These are phyloP conservation scores for Himantopus leucocephalus DNA, from an alignment of 2,113 vertebrate species.

Conservation along the genomic window DNA sequence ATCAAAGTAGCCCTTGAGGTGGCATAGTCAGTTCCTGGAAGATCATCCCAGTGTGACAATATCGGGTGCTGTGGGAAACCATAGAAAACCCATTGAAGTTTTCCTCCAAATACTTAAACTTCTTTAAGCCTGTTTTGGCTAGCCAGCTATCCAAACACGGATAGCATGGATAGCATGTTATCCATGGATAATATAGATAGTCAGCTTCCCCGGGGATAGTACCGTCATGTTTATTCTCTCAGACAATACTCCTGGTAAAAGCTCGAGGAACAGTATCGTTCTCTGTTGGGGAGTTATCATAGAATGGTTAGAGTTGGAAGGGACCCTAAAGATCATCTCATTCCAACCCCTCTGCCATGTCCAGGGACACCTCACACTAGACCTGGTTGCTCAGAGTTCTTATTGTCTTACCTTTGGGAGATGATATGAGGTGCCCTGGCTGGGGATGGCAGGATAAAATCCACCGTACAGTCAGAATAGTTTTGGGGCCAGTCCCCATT, in stretches of 20 bases:
- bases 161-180: too few species aligned
- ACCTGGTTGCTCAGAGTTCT: not conserved
- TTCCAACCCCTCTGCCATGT: not conserved
- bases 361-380: not conserved
- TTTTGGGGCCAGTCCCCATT: not conserved
- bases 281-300: not conserved
- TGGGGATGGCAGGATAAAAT: not conserved
- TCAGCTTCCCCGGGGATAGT: not conserved
- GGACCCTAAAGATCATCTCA: not conserved
- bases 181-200: too few species aligned
- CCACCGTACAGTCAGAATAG: not conserved
- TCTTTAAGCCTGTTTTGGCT: not conserved
- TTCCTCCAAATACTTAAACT: not conserved
- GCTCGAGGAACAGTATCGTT: not conserved
- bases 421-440: not conserved
- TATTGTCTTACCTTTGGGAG: not conserved
- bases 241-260: not conserved
- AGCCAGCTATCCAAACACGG: not conserved
- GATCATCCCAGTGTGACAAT: not conserved
- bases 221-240: not conserved
- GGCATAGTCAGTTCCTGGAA: not conserved
- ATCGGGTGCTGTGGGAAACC: not conserved
- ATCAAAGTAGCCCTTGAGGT: not conserved
- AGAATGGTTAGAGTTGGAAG: not conserved
- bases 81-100: not conserved